A percentile compares a stretch with the other conserved stretches of the same genome.
Conservation (phyloP, 2,888 invertebrate genomes). For the Gibbula magus region DNA sequence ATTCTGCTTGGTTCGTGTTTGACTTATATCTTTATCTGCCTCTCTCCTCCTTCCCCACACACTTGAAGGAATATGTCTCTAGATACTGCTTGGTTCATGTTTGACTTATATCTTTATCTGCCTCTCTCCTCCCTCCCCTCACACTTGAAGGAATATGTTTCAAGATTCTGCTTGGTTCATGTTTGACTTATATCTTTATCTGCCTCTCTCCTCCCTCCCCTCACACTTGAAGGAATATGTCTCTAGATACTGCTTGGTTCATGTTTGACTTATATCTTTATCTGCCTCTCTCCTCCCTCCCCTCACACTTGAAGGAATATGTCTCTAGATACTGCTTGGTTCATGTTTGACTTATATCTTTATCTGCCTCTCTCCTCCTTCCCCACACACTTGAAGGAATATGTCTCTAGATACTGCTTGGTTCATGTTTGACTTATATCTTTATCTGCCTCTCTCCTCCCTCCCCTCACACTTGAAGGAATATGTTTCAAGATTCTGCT, state of each 20-base stretch:
- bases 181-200: neutral
- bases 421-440: neutral
- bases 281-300: neutral
- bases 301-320: no score
- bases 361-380: neutral
- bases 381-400: neutral
- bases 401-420: neutral
- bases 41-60: neutral
- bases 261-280: neutral
- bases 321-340: neutral
- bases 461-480: no score
- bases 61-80: neutral
- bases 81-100: neutral
- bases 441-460: neutral
- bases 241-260: neutral
- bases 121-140: neutral
- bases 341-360: neutral
- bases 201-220: neutral
- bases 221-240: neutral
- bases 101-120: neutral
- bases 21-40: neutral
- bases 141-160: no score
- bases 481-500: no score
- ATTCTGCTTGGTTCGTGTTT: neutral
- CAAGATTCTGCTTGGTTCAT: neutral